These are phyloP conservation scores for Laterallus jamaicensis DNA, from an alignment of 2,113 vertebrate genomes.

Conservation along the genomic window DNA sequence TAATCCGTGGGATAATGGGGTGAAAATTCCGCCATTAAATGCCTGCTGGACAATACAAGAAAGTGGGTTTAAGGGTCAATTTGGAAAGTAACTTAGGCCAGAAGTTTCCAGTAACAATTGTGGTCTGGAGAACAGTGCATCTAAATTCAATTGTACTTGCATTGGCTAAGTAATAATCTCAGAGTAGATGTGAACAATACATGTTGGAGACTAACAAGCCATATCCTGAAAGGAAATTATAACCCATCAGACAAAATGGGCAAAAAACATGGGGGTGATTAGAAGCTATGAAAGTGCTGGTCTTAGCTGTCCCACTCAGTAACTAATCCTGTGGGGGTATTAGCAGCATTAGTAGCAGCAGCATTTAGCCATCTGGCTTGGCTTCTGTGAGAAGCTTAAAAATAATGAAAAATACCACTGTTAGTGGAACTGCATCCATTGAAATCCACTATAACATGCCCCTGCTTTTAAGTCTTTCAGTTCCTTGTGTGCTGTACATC, in stretches of 20 bases:
- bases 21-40: constrained; percentile 9
- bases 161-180: background rate
- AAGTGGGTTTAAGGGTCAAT: constrained; percentile 14
- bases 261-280: background rate
- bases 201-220: background rate
- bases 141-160: constrained; percentile 2
- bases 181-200: background rate
- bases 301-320: background rate
- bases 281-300: background rate
- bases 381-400: background rate
- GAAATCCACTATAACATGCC: background rate
- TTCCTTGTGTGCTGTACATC: background rate
- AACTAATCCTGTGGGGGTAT: constrained; percentile 4
- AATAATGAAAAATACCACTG: background rate
- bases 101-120: constrained; percentile 27
- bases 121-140: constrained; percentile 16
- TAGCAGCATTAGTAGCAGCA: constrained; percentile 16
- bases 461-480: background rate
- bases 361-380: constrained; percentile 7
- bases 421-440: background rate
- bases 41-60: background rate
- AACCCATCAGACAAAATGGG: background rate
- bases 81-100: background rate
- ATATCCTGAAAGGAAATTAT: background rate
- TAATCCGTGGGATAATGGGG: background rate